These are phyloP conservation scores for Tenthredo amoena DNA, from an alignment of 2,888 invertebrate genomes.

Conservation along the genomic window DNA sequence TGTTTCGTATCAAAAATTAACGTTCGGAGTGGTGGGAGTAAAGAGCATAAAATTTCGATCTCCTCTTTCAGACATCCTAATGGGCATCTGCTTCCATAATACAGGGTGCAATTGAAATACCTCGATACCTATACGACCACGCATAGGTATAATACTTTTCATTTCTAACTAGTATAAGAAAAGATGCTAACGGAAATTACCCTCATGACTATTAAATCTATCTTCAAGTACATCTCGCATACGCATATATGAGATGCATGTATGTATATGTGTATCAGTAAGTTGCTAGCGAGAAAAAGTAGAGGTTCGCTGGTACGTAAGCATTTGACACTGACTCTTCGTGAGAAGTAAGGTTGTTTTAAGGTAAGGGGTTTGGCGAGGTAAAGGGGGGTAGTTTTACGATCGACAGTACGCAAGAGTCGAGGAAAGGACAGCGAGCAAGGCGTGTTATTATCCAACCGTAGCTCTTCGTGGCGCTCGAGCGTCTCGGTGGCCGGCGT, in stretches of 20 bases:
- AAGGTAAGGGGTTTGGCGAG: conserved; percentile 44
- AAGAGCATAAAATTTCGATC: too few species aligned
- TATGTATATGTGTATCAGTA: neutral
- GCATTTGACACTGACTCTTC: conserved; percentile 72
- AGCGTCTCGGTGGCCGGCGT: conserved; percentile 46
- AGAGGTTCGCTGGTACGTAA: conserved; percentile 62
- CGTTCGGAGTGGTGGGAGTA: too few species aligned
- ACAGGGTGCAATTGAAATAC: neutral
- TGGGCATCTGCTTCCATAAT: neutral
- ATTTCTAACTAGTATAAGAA: neutral
- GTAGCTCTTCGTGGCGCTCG: conserved; percentile 72
- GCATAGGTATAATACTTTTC: neutral
- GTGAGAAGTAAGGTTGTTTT: conserved; percentile 52
- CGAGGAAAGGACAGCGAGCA: conserved; percentile 72
- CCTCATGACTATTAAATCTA: neutral
- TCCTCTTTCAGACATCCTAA: too few species aligned
- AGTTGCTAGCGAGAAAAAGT: conserved; percentile 10
- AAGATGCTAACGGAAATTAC: neutral
- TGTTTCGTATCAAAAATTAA: too few species aligned
- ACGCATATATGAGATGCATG: neutral
- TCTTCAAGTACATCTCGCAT: neutral
- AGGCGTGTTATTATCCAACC: conserved; percentile 76
- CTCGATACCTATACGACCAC: conserved; percentile 2
- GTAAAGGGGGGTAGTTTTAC: conserved; percentile 67
- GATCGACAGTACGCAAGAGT: conserved; percentile 71